A percentile compares a stretch with the other conserved stretches of the same genome.
These are phyloP conservation scores for Mugil cephalus DNA, from an alignment of 2,113 vertebrate genomes.

Conservation along the genomic window DNA sequence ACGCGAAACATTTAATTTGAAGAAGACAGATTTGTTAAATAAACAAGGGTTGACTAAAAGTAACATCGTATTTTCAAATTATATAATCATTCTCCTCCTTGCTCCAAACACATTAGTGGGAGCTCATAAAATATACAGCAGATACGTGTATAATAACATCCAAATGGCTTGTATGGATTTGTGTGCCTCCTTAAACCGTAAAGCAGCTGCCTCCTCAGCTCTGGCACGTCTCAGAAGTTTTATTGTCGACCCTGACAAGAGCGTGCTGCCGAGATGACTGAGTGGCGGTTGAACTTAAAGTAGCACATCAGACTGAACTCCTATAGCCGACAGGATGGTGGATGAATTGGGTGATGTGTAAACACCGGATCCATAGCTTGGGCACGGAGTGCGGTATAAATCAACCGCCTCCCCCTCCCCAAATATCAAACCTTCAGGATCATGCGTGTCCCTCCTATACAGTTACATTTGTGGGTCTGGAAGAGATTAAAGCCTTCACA, in stretches of 20 bases:
- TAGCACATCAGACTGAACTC: constrained; percentile 35
- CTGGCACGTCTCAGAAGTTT: constrained; percentile 53
- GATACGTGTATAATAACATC: constrained; percentile 29
- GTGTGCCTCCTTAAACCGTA: constrained; percentile 23
- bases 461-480: constrained; percentile 70
- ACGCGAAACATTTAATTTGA: constrained; percentile 7
- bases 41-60: background rate
- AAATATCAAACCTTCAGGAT: constrained; percentile 34
- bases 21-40: constrained; percentile 21
- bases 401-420: constrained; percentile 29
- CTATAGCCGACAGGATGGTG: constrained; percentile 37
- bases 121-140: constrained; percentile 26
- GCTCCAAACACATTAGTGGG: constrained; percentile 21
- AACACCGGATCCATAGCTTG: constrained; percentile 50
- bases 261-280: constrained; percentile 49
- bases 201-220: constrained; percentile 59
- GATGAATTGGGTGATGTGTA: constrained; percentile 73
- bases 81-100: constrained; percentile 5
- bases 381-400: constrained; percentile 63
- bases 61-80: background rate
- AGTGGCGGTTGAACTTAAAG: constrained; percentile 41
- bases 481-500: constrained; percentile 66
- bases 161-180: constrained; percentile 45
- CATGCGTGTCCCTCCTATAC: constrained; percentile 51
- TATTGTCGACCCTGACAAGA: constrained; percentile 39